These are phyloP conservation scores for Podargus strigoides DNA, from an alignment of 2,797 vertebrate genomes.

Conservation along the genomic window DNA sequence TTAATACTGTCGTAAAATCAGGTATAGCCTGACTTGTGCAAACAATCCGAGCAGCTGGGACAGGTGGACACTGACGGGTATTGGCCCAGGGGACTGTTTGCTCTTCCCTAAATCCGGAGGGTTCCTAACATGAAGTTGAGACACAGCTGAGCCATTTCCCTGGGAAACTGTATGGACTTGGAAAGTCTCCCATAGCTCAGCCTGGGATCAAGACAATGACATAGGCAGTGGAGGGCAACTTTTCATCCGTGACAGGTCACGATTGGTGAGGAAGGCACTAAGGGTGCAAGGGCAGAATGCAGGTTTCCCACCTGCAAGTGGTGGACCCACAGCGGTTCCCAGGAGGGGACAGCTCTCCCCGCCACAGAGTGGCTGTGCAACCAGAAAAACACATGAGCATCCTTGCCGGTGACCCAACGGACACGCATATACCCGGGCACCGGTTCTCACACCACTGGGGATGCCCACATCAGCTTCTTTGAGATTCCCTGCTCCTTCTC, in stretches of 20 bases:
- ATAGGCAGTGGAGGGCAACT: background rate
- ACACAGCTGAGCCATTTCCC: rapidly evolving
- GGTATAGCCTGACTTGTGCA: conserved; percentile 15
- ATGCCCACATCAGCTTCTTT: background rate
- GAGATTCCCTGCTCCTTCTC: background rate
- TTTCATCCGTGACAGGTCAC: rapidly evolving
- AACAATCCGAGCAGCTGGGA: background rate
- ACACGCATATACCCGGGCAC: rapidly evolving
- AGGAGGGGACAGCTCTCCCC: background rate
- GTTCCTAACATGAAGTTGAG: background rate
- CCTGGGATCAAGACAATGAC: no score
- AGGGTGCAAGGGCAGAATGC: background rate
- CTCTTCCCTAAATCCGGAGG: background rate
- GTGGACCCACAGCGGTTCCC: rapidly evolving
- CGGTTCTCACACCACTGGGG: rapidly evolving
- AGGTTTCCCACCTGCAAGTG: background rate
- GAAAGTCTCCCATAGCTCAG: rapidly evolving
- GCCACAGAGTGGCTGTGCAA: background rate
- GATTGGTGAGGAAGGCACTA: background rate
- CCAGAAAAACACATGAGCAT: rapidly evolving
- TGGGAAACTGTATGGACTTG: rapidly evolving
- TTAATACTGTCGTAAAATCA: background rate
- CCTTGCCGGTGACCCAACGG: rapidly evolving
- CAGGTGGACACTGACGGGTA: background rate
- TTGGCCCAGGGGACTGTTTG: rapidly evolving